These are phyloP conservation scores for Sphenodon punctatus DNA, from an alignment of 2,797 vertebrate genomes.

Conservation along the genomic window DNA sequence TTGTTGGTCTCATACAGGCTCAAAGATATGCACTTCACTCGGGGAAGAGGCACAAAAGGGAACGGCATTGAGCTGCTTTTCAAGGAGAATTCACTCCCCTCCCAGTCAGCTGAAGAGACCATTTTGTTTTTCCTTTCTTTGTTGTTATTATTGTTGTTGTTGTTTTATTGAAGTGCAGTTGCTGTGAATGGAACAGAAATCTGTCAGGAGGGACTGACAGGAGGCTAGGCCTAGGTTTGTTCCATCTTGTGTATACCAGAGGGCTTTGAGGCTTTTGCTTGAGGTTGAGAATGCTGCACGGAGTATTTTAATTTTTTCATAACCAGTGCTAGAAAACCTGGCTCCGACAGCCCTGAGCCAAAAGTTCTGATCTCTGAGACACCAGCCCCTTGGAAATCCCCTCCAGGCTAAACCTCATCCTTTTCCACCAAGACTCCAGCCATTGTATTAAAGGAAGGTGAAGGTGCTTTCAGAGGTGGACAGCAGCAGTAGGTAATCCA, in stretches of 20 bases:
- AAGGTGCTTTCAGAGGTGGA: too few relatives aligned
- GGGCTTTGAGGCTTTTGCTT: neutral
- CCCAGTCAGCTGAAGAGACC: fast-evolving
- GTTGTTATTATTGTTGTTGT: neutral
- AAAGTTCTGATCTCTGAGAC: neutral
- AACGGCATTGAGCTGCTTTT: neutral
- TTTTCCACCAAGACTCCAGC: neutral
- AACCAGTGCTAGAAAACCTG: neutral
- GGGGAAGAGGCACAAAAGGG: neutral
- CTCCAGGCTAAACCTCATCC: neutral
- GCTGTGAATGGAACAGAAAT: neutral
- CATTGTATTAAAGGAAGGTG: too few relatives aligned
- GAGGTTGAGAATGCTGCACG: neutral
- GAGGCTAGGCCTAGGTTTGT: neutral
- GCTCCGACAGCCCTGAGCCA: neutral
- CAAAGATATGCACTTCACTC: neutral
- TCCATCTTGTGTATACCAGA: neutral
- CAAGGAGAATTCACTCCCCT: neutral
- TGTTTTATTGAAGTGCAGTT: neutral
- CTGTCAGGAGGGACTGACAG: neutral
- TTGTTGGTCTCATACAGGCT: neutral
- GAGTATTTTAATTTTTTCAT: neutral
- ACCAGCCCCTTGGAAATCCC: neutral
- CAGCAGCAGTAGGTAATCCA: too few relatives aligned
- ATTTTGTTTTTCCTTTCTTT: neutral